phyloP scores from a whole-genome alignment of 2,113 vertebrate species.

The Trogon melanurus region DNA sequence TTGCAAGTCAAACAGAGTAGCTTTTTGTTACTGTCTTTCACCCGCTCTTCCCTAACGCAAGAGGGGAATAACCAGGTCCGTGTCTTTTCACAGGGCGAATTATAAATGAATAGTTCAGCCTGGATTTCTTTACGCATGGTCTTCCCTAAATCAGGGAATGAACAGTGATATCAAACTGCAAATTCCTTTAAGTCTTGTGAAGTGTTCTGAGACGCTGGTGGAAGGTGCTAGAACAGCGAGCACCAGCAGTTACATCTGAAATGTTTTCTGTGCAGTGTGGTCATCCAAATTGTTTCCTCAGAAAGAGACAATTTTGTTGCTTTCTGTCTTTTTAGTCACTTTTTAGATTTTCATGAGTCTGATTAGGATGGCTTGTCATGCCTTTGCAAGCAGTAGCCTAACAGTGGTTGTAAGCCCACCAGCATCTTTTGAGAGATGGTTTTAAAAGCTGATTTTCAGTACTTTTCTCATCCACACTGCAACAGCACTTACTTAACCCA shows the following conservation, averaged over 20 bases:
- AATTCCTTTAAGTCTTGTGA: background rate
- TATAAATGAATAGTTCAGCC: background rate
- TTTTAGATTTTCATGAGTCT: constrained; percentile 40
- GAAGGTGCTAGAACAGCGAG: background rate
- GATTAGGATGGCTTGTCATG: constrained; percentile 22
- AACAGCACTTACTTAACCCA: background rate
- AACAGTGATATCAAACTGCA: background rate
- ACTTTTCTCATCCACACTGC: background rate
- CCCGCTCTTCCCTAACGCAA: background rate
- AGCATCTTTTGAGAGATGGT: constrained; percentile 9
- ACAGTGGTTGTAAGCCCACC: constrained; percentile 28
- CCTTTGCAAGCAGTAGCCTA: background rate
- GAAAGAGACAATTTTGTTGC: constrained; percentile 6
- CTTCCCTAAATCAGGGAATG: background rate
- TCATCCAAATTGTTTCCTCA: constrained; percentile 39
- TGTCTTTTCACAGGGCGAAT: background rate
- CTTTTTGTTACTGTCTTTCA: background rate
- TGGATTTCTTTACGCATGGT: background rate
- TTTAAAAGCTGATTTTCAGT: constrained; percentile 22
- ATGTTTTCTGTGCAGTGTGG: constrained; percentile 27
- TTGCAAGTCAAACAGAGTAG: background rate
- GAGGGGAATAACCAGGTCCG: background rate
- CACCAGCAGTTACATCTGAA: background rate
- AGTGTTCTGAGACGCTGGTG: background rate
- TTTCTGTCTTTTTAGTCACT: constrained; percentile 51